A percentile compares a stretch with the other conserved stretches of the same genome.
Evolutionary conservation across 1,140 invertebrate species (phyloP).

Genomic region (Trichonephila clavipes): DNA sequence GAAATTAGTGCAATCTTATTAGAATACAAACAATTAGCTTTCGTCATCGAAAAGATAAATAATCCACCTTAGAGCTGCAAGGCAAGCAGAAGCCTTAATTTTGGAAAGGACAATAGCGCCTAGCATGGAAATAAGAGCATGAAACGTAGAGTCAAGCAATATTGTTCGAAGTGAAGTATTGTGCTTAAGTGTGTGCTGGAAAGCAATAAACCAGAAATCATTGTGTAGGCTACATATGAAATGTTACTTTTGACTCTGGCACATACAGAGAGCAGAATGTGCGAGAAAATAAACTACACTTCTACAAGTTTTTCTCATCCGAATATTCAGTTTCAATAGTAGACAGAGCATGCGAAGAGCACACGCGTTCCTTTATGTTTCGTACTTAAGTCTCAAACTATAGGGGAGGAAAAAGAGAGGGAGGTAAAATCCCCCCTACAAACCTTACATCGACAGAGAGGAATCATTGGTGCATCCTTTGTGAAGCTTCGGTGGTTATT

Average conservation of each 20-base stretch:
- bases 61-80: background rate
- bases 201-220: conserved; percentile 21
- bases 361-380: background rate
- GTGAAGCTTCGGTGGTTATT: conserved; percentile 56
- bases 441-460: conserved; percentile 20
- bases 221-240: conserved; percentile 20
- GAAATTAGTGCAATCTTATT: too few relatives aligned
- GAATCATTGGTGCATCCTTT: conserved; percentile 43
- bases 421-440: background rate
- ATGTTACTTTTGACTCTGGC: background rate
- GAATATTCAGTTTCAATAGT: conserved; percentile 55
- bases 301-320: conserved; percentile 34
- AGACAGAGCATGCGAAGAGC: conserved; percentile 32
- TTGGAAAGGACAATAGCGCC: background rate
- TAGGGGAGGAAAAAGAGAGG: too few relatives aligned
- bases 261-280: background rate
- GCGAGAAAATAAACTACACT: conserved; percentile 33
- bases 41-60: too few relatives aligned
- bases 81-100: background rate
- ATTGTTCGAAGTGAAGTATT: background rate
- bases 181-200: conserved; percentile 1
- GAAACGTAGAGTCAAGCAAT: background rate
- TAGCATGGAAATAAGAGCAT: background rate
- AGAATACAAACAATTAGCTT: too few relatives aligned
- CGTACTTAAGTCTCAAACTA: background rate